These are phyloP conservation scores for Alectura lathami DNA, from an alignment of 2,113 vertebrate genomes.

Conservation along the genomic window DNA sequence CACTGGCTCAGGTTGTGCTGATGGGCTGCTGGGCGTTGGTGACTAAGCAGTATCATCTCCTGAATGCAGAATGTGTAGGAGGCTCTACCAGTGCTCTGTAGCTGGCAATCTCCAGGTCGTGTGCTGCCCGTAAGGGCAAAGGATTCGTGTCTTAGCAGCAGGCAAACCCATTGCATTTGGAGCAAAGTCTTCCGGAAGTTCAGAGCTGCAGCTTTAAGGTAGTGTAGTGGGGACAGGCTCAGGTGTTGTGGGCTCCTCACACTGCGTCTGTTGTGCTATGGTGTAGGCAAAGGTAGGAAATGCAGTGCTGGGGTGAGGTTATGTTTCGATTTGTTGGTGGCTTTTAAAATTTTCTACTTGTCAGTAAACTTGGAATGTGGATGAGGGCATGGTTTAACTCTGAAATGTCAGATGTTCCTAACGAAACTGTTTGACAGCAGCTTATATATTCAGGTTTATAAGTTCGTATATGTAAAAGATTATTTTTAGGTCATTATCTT, in stretches of 20 bases:
- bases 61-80: neutral
- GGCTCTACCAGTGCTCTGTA: neutral
- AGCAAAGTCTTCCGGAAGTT: neutral
- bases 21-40: neutral
- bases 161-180: neutral
- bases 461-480: neutral
- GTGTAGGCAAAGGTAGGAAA: neutral
- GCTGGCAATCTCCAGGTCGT: accelerated
- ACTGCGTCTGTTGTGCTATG: neutral
- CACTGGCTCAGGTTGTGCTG: neutral
- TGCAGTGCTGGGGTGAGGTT: accelerated
- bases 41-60: neutral
- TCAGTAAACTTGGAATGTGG: neutral
- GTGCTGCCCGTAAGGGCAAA: neutral
- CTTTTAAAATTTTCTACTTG: no score
- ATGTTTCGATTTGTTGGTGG: no score
- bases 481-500: neutral
- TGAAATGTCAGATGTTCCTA: neutral
- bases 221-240: accelerated
- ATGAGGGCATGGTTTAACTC: neutral
- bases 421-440: neutral
- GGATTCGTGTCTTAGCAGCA: neutral
- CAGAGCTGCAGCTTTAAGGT: neutral
- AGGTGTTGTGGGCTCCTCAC: neutral
- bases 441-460: neutral